Conservation (phyloP, 1,140 invertebrate species). For the Lordiphosa collinella region DNA sequence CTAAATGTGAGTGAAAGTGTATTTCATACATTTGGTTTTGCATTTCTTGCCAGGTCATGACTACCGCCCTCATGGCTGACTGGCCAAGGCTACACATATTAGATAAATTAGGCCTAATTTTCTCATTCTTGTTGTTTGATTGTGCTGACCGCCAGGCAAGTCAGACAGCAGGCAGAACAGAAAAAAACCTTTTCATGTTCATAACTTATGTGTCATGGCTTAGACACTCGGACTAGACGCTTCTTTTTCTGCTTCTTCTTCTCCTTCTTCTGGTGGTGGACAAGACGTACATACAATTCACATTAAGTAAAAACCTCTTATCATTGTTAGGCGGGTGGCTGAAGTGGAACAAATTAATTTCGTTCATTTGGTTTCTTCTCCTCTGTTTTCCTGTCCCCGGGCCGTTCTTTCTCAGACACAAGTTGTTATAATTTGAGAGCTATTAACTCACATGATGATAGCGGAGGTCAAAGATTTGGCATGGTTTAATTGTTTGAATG, state of each 20-base stretch:
- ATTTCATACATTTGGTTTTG: slow-evolving; percentile 14
- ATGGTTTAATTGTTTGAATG: slow-evolving; percentile 72
- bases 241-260: background rate
- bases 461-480: slow-evolving; percentile 46
- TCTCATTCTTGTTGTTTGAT: slow-evolving; percentile 12
- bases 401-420: slow-evolving; percentile 19
- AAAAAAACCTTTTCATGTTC: slow-evolving; percentile 21
- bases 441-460: slow-evolving; percentile 47
- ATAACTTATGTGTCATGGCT: slow-evolving; percentile 57
- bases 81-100: slow-evolving; percentile 37
- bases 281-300: slow-evolving; percentile 31
- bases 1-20: no score
- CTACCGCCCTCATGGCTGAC: slow-evolving; percentile 37
- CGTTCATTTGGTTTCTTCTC: slow-evolving; percentile 62
- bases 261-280: no score
- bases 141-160: slow-evolving; percentile 14
- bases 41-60: slow-evolving; percentile 48
- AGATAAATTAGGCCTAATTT: slow-evolving; percentile 65
- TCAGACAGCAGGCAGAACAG: background rate
- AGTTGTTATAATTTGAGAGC: slow-evolving; percentile 59
- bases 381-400: slow-evolving; percentile 1
- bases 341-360: slow-evolving; percentile 77
- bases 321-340: slow-evolving; percentile 74
- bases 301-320: slow-evolving; percentile 38
- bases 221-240: slow-evolving; percentile 41